Evolutionary conservation across 1,140 invertebrate genomes (phyloP).

Genomic region (Halyomorpha halys): DNA sequence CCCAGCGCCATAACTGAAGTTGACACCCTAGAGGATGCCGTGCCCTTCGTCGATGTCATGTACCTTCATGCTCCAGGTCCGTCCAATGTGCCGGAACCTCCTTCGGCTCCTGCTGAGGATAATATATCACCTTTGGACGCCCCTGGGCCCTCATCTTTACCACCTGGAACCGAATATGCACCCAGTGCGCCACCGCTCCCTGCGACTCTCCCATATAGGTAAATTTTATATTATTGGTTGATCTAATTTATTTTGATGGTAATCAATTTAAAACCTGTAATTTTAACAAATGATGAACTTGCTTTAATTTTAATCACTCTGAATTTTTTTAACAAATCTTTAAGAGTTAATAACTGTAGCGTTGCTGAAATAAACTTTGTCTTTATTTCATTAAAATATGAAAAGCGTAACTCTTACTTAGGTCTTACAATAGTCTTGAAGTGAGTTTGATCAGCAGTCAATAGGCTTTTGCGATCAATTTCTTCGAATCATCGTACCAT

Average conservation of each 20-base stretch:
- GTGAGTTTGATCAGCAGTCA: no score
- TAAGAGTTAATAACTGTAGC: no score
- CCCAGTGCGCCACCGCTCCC: conserved; percentile 2
- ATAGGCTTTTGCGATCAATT: no score
- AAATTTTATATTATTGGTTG: neutral
- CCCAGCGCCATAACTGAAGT: conserved; percentile 1
- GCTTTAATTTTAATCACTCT: no score
- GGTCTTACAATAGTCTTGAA: no score
- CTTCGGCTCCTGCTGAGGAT: neutral
- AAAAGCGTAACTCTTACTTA: no score
- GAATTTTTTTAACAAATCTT: no score
- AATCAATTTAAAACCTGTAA: no score
- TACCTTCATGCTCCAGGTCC: conserved; percentile 9
- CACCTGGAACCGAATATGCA: neutral
- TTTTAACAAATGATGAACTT: no score
- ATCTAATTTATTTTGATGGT: neutral
- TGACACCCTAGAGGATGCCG: neutral
- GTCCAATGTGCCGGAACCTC: neutral
- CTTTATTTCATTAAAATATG: no score
- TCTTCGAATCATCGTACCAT: no score
- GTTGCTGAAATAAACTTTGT: no score
- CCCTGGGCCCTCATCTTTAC: neutral
- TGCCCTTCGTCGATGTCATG: conserved; percentile 11
- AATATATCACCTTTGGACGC: neutral
- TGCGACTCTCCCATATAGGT: neutral